Conservation (phyloP, 2,888 invertebrate species). For the Rugalucina vietnamica region DNA sequence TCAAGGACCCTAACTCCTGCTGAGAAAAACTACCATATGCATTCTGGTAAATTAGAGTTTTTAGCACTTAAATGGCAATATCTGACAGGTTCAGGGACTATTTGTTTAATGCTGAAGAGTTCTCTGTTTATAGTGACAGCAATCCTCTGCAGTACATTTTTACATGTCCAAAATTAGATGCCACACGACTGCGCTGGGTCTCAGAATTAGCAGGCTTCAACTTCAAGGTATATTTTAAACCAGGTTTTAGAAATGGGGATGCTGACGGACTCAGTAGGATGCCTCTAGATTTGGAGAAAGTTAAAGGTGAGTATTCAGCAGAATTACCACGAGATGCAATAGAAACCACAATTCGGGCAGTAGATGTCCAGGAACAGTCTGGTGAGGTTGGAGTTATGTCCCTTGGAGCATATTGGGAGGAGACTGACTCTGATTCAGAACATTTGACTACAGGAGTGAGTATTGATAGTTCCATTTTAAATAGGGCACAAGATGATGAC, state of each 20-base stretch:
- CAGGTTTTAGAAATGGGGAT: constrained; percentile 23
- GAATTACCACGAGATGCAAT: background rate
- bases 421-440: background rate
- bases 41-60: constrained; percentile 55
- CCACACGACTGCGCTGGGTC: constrained; percentile 32
- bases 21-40: constrained; percentile 62
- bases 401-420: background rate
- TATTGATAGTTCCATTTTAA: background rate
- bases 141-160: constrained; percentile 40
- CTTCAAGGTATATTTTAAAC: constrained; percentile 37
- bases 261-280: constrained; percentile 37
- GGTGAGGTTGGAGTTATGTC: constrained; percentile 1
- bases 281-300: background rate
- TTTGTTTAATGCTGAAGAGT: constrained; percentile 44
- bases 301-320: background rate
- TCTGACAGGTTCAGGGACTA: constrained; percentile 51
- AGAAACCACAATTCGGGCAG: background rate
- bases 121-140: constrained; percentile 47
- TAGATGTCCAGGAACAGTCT: background rate
- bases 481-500: constrained; percentile 1
- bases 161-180: constrained; percentile 35
- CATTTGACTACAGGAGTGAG: background rate
- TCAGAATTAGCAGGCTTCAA: constrained; percentile 32
- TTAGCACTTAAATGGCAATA: constrained; percentile 45
- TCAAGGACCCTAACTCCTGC: constrained; percentile 60